These are phyloP conservation scores for human (Homo sapiens) DNA, from an alignment of 2,113 vertebrate genomes.

Conservation along the genomic window GRCh38 chr9:22601001-22601500, in stretches of 20 bases:
- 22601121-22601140: slow-evolving; percentile 28
- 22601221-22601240: slow-evolving; percentile 15
- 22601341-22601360: slow-evolving; percentile 60
- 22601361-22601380: slow-evolving; percentile 47
- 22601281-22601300: slow-evolving; percentile 5
- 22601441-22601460: slow-evolving; percentile 30
- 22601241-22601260: slow-evolving; percentile 29
- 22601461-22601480: neutral
- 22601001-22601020: neutral
- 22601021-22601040: neutral
- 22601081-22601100: slow-evolving; percentile 34
- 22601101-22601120: neutral
- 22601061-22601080: slow-evolving; percentile 22
- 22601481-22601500: slow-evolving; percentile 33
- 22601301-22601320: slow-evolving; percentile 51
- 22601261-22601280: slow-evolving; percentile 40
- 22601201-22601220: neutral
- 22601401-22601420: slow-evolving; percentile 38
- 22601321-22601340: slow-evolving; percentile 48
- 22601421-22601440: slow-evolving; percentile 42
- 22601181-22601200: neutral
- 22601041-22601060: neutral
- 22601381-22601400: slow-evolving; percentile 57
- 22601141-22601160: neutral
- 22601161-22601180: neutral